phyloP scores from a whole-genome alignment of 2,888 invertebrate species.

The Pachymerium ferrugineum region DNA sequence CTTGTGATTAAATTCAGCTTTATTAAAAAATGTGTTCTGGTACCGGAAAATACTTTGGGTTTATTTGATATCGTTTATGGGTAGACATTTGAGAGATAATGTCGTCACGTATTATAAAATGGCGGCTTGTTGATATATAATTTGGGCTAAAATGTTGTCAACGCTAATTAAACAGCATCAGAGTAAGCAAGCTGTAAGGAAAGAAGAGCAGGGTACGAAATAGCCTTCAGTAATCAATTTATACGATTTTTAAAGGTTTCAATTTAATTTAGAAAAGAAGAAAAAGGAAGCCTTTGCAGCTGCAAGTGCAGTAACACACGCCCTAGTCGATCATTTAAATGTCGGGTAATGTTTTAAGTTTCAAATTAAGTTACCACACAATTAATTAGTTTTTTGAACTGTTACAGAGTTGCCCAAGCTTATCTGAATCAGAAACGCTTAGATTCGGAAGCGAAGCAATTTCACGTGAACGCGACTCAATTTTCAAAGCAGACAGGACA shows the following conservation, averaged over 20 bases:
- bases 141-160: conserved; percentile 60
- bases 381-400: conserved; percentile 39
- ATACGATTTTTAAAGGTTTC: background rate
- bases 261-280: conserved; percentile 65
- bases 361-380: background rate
- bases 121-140: background rate
- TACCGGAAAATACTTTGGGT: background rate
- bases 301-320: conserved; percentile 86
- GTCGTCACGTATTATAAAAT: no score
- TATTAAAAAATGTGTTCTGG: background rate
- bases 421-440: conserved; percentile 96
- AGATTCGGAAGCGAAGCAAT: conserved; percentile 92
- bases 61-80: background rate
- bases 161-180: conserved; percentile 84
- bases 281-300: conserved; percentile 88
- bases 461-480: conserved; percentile 87
- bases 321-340: conserved; percentile 94
- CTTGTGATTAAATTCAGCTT: background rate
- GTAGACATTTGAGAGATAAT: no score
- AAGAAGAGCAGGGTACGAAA: conserved; percentile 80
- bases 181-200: conserved; percentile 66
- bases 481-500: conserved; percentile 95
- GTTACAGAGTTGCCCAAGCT: conserved; percentile 87
- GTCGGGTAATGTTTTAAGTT: conserved; percentile 76
- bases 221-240: background rate